Evolutionary conservation across 1,140 invertebrate genomes (phyloP).

Genomic region (Hylyphantes graminicola): DNA sequence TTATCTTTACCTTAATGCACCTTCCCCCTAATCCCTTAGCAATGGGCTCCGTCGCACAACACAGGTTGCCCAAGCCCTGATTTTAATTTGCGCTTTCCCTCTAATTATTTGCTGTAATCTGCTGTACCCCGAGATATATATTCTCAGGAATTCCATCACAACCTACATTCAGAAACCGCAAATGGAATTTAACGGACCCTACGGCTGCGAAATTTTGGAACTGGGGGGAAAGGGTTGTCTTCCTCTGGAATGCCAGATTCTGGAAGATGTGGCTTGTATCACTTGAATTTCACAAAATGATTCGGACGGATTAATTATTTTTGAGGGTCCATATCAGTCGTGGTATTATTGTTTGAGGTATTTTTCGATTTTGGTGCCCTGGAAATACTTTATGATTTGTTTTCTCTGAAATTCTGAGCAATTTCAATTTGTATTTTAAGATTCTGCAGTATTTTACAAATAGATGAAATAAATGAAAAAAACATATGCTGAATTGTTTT

Average conservation of each 20-base stretch:
- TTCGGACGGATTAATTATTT: slow-evolving; percentile 48
- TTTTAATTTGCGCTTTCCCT: slow-evolving; percentile 49
- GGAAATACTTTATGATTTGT: too few relatives aligned
- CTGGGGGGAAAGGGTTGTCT: slow-evolving; percentile 14
- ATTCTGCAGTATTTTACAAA: too few relatives aligned
- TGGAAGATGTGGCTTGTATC: slow-evolving; percentile 27
- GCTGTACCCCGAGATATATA: slow-evolving; percentile 44
- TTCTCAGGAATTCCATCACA: slow-evolving; percentile 51
- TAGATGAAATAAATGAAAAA: too few relatives aligned
- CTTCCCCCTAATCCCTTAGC: slow-evolving; percentile 24
- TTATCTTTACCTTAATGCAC: slow-evolving; percentile 45
- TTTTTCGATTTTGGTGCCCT: too few relatives aligned
- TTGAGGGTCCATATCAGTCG: not conserved
- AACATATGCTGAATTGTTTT: too few relatives aligned
- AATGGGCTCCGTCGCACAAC: slow-evolving; percentile 19
- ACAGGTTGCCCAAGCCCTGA: slow-evolving; percentile 22
- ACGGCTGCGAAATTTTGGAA: slow-evolving; percentile 20
- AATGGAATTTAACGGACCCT: slow-evolving; percentile 51
- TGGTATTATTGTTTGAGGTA: too few relatives aligned
- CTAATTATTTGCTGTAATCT: slow-evolving; percentile 58
- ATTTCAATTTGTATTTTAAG: too few relatives aligned
- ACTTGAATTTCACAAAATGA: slow-evolving; percentile 51
- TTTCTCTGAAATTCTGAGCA: too few relatives aligned
- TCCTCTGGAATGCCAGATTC: slow-evolving; percentile 37
- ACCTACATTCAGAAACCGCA: slow-evolving; percentile 38